phyloP scores from a whole-genome alignment of 2,113 vertebrate species.

The Coptodon bakossiorum region DNA sequence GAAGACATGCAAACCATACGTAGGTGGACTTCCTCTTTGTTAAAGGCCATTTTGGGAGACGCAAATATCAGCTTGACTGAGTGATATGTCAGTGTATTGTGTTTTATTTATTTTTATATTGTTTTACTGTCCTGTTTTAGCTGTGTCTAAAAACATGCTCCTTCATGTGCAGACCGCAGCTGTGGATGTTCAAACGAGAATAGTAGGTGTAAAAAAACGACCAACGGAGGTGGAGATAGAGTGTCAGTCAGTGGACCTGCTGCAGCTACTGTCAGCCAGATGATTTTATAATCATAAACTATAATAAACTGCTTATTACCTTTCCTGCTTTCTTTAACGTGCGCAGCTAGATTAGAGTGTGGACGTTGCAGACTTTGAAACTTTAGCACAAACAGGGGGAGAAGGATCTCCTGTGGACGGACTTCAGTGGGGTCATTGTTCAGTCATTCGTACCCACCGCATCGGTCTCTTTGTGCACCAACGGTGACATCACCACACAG shows the following conservation, averaged over 20 bases:
- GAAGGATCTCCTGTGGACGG: background rate
- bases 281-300: background rate
- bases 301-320: background rate
- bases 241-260: background rate
- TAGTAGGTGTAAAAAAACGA: background rate
- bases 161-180: background rate
- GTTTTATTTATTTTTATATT: background rate
- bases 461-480: accelerated
- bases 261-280: background rate
- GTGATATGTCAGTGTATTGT: background rate
- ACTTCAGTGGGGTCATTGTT: accelerated
- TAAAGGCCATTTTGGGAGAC: background rate
- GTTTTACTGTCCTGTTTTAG: background rate
- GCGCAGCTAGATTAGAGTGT: background rate
- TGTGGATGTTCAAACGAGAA: background rate
- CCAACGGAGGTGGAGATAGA: background rate
- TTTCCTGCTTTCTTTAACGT: background rate
- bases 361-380: background rate
- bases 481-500: background rate
- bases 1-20: background rate
- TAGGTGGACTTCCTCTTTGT: background rate
- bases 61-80: background rate
- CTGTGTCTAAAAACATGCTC: accelerated
- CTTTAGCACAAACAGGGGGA: background rate
- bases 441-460: background rate